Evolutionary conservation across 2,113 vertebrate species (phyloP), one percentile per base, ranked within the genome.

Genomic region (Prietella phreatophila): DNA sequence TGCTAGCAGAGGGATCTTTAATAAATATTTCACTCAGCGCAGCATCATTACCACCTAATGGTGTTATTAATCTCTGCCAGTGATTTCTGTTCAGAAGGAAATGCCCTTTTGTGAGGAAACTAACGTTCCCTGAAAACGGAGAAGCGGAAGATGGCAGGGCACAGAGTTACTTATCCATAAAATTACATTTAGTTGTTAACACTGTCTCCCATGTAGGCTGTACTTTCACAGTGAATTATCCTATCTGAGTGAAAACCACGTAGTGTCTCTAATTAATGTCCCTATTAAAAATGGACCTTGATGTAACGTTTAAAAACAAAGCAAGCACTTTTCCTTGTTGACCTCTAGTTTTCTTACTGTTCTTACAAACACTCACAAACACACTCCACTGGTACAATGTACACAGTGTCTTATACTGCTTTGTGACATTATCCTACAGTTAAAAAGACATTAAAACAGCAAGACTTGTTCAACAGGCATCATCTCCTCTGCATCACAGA

Each of bases 1-100:
- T 95, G 94, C 95, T 94, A 96, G 95, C 95, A 95, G 94, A 95
- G 95, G 95, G 95, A 96, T 96, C 93, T 95, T 96, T 96, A 96
- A 95, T 96, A 96, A 95, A 96, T 95, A 95, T 95, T 96, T 95
- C 93, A 96, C 94, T 94, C 93, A 91, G 91, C 87, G 92, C 93
- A 93, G 94, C 95, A 95, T 95, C 95, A 95, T 96, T 96, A 96
- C 93, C 89, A 93, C 91, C 94, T 95, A 95, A 95, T 95, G 93
- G 94, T 91, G 92, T 95, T 95, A 95, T 96, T 96, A 95, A 96
- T 96, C 95, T 95, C 92, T 90, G 90, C 94, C 92, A 92, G 94
- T 95, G 94, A 96, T 95, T 95, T 95, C 93, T 93, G 93, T 93
- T 93, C 92, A 91, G 89, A 92, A 94, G 92, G 89, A 94, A 92